Conservation (phyloP, 2,113 vertebrate genomes). For the Heteronetta atricapilla region DNA sequence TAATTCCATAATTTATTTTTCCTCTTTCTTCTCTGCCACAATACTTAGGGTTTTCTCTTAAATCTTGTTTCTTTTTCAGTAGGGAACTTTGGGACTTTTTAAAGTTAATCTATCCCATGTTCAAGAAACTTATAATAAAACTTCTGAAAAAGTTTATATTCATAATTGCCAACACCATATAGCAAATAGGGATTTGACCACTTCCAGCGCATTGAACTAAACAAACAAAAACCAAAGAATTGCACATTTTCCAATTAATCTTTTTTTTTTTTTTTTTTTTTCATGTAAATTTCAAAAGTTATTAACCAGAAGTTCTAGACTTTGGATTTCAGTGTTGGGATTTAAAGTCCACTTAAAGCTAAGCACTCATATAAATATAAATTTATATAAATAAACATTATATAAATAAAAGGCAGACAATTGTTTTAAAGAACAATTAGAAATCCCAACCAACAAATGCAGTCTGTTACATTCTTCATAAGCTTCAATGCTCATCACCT, state of each 20-base stretch:
- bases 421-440: not conserved
- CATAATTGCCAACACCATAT: not conserved
- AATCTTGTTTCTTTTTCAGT: not conserved
- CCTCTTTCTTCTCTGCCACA: not conserved
- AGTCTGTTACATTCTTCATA: not conserved
- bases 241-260: not conserved
- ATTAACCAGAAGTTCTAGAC: not conserved
- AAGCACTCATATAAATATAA: not conserved
- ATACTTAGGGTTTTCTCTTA: not conserved
- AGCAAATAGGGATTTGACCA: not conserved
- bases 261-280: not conserved
- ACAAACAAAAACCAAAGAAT: not conserved
- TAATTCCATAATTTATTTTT: not conserved
- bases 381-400: too few relatives aligned
- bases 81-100: not conserved
- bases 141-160: not conserved
- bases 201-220: not conserved
- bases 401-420: not conserved
- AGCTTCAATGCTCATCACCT: not conserved
- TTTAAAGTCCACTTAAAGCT: not conserved
- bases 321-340: not conserved
- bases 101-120: not conserved
- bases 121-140: not conserved
- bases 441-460: not conserved
- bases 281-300: not conserved